phyloP scores from a whole-genome alignment of 2,113 vertebrate species.

The Rhineura floridana region DNA sequence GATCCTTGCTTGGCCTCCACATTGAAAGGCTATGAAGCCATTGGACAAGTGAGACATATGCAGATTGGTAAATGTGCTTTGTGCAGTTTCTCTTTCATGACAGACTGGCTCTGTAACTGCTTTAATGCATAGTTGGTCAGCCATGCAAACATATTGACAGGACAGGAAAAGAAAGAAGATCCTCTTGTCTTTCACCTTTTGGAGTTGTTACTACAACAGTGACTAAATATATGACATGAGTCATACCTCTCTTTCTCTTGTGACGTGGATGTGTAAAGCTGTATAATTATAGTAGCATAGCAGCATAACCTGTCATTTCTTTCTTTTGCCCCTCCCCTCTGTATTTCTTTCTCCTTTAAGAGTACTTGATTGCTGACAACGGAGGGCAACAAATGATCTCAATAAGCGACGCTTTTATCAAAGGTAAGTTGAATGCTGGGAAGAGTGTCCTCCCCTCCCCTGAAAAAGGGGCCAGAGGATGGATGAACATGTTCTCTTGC shows the following conservation, averaged over 20 bases:
- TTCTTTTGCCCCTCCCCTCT: constrained; percentile 62
- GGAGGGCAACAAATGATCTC: constrained; percentile 92
- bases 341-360: constrained; percentile 75
- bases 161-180: constrained; percentile 46
- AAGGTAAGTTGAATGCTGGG: constrained; percentile 80
- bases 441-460: neutral
- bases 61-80: constrained; percentile 2
- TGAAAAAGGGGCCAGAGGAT: neutral
- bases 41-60: neutral
- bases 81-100: constrained; percentile 20
- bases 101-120: neutral
- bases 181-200: constrained; percentile 51
- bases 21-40: neutral
- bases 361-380: constrained; percentile 90
- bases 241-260: constrained; percentile 44
- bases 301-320: constrained; percentile 62
- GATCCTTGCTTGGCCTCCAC: neutral
- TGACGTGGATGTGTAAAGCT: constrained; percentile 68
- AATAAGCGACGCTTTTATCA: constrained; percentile 98
- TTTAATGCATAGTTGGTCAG: constrained; percentile 18
- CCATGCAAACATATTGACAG: constrained; percentile 19
- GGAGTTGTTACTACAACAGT: constrained; percentile 57
- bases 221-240: constrained; percentile 60
- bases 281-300: constrained; percentile 60
- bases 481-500: neutral